Evolutionary conservation across 2,888 invertebrate genomes (phyloP), one percentile per base, ranked within the genome.

Genomic region (Cephus pulcher): DNA sequence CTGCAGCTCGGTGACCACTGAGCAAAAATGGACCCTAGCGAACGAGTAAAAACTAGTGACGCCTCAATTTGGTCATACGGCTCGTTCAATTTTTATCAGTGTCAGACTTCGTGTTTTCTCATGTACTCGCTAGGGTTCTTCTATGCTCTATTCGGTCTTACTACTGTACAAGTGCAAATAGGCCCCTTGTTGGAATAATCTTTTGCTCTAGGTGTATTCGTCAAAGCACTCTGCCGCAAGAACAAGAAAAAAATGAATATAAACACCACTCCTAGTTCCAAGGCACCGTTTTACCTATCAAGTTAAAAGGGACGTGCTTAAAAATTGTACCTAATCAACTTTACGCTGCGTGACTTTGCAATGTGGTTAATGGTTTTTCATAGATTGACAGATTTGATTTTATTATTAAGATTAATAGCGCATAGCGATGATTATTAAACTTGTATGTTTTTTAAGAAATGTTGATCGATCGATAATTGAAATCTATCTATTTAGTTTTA

Each of bases 11-110:
- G 40, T 56, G 23, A 56, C 23, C 23, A 56, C 40, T 15, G 23
- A 12, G 37, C 71, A 81, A 82, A 79, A 82, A 82, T 79, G 12
- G 15, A 33, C 71, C 71, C 30, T 77, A 71, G 75, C 74, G 77
- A 56, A 74, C 69, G 35, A 40, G 79, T 78, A 82, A 83, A 78
- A 84, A 84, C 81, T 75, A 76, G 80, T 68, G 77, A 79, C 76
- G 81, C 75, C 84, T 80, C 76, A 81, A 83, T 84, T 84, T 83
- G 83, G 83, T 80, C 82, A 76, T 74, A 71, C 12, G 23, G 73
- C 71, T 71, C 23, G 23, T 56, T 23, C 40, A 71, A 15, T 71
- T 71, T 71, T 71, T 71, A 71, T 71, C 71, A 71, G 40, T 34
- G 71, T 71, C 71, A 32, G 71, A 71, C 33, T 11, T 34, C 15